Percentiles rank a stretch among this genome's conserved stretches.
Conservation (phyloP, 2,888 invertebrate genomes). For the Drosophila setosimentum region DNA sequence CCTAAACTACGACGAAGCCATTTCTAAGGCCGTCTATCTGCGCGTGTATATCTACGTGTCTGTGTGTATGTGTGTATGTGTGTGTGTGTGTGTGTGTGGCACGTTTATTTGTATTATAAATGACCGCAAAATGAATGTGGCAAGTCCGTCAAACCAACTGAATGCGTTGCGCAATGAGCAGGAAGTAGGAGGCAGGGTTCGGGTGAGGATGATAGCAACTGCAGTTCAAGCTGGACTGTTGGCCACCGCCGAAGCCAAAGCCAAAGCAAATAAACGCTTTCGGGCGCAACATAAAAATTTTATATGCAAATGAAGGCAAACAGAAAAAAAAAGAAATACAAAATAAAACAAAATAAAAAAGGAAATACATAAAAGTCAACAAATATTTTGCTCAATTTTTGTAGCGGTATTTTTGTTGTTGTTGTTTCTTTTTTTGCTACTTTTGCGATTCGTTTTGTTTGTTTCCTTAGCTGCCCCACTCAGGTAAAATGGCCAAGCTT, state of each 20-base stretch:
- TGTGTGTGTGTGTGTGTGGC: conserved; percentile 27
- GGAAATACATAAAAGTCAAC: conserved; percentile 59
- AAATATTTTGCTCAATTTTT: conserved; percentile 59
- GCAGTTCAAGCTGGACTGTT: conserved; percentile 25
- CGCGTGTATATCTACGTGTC: background rate
- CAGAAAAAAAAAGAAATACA: conserved; percentile 21
- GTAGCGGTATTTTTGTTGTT: conserved; percentile 26
- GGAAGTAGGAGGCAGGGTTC: background rate
- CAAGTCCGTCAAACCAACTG: conserved; percentile 53
- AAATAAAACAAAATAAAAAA: conserved; percentile 11
- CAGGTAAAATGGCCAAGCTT: conserved; percentile 43
- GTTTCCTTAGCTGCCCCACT: conserved; percentile 23
- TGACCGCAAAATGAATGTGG: conserved; percentile 67
- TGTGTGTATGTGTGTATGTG: conserved; percentile 3
- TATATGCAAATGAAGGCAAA: conserved; percentile 80
- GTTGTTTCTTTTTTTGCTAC: conserved; percentile 14
- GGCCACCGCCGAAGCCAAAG: conserved; percentile 25
- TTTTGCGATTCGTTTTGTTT: conserved; percentile 40
- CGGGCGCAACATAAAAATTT: conserved; percentile 76
- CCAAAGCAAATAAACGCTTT: conserved; percentile 77
- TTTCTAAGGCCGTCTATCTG: conserved; percentile 25
- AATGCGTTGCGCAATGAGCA: conserved; percentile 59
- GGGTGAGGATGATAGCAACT: conserved; percentile 24
- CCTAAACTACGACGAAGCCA: conserved; percentile 32
- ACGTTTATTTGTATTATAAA: conserved; percentile 58